phyloP scores from a whole-genome alignment of 1,140 invertebrate genomes.

The Zophobas morio region DNA sequence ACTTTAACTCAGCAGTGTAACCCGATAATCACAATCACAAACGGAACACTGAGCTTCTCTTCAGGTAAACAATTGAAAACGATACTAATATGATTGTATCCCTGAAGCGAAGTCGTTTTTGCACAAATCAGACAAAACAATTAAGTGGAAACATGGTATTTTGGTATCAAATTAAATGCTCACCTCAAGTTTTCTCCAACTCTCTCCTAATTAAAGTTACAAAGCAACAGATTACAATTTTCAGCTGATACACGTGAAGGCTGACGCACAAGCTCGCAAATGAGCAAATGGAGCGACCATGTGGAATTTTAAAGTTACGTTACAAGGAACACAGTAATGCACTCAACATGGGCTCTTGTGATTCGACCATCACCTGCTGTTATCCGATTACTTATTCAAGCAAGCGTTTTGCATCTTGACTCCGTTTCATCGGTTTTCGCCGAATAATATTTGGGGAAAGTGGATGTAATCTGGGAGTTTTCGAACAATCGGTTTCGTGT shows the following conservation, averaged over 20 bases:
- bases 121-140: too few species aligned
- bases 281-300: background rate
- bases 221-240: background rate
- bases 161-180: background rate
- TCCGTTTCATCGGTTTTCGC: background rate
- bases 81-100: conserved; percentile 3
- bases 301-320: conserved; percentile 23
- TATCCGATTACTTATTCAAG: conserved; percentile 28
- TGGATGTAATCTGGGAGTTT: background rate
- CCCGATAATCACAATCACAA: conserved; percentile 36
- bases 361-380: conserved; percentile 16
- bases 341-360: conserved; percentile 7
- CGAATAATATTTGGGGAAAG: background rate
- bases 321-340: conserved; percentile 23
- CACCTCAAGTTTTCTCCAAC: background rate
- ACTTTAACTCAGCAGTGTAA: conserved; percentile 36
- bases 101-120: background rate
- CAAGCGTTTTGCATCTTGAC: background rate
- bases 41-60: conserved; percentile 21
- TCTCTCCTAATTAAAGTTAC: background rate
- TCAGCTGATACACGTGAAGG: background rate
- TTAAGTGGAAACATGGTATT: too few species aligned
- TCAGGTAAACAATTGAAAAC: conserved; percentile 23
- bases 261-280: background rate
- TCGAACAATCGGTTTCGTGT: background rate